Base-by-base conservation (phyloP, 2,113 vertebrate genomes). In the Cathartes aura region DNA sequence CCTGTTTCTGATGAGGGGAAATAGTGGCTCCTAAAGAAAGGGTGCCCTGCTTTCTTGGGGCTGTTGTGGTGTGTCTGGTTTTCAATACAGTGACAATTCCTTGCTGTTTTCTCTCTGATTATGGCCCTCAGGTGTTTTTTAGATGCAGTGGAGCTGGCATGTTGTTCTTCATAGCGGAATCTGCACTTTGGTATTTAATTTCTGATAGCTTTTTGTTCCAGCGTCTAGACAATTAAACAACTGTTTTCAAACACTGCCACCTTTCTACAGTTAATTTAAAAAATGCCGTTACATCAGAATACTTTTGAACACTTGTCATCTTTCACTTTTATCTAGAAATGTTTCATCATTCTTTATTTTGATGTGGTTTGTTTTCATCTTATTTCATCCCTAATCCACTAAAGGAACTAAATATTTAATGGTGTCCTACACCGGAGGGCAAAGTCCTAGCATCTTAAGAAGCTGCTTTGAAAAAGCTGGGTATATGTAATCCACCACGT, bases 261-360 rank as follows among this genome's bases (percentile, higher is more conserved):
- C 7, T 36, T 76, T 83, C 47, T 71, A 26, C n/a, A 27, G n/a
- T 70, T 91, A 56, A 56, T 64, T 94, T 81, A 45, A 4, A 22
- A 94, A 93, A 55, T 86, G 32, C 53, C 59, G 17, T 95, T 73
- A 40, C 0, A 0, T 93, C 38, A 58, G 62, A 82, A 56, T 75
- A 9, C 36, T 83, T 71, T 26, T 82, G 43, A 95, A 58, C 29
- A 5, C 19, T 93, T 94, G 40, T 52, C 42, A 19, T 82, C 66
- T 82, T 94, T 79, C 34, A 43, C 45, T 92, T 90, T 56, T 53
- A 43, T 90, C 59, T 74, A 67, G 50, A 93, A 73, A 34, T 43
- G 42, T 93, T 89, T 90, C 26, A 76, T 90, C 32, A 5, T 58
- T 81, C 50, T 84, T 73, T 73, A 48, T 81, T 90, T 83, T 93